Evolutionary conservation across 2,797 vertebrate genomes (phyloP).

Genomic region (Picus viridis): DNA sequence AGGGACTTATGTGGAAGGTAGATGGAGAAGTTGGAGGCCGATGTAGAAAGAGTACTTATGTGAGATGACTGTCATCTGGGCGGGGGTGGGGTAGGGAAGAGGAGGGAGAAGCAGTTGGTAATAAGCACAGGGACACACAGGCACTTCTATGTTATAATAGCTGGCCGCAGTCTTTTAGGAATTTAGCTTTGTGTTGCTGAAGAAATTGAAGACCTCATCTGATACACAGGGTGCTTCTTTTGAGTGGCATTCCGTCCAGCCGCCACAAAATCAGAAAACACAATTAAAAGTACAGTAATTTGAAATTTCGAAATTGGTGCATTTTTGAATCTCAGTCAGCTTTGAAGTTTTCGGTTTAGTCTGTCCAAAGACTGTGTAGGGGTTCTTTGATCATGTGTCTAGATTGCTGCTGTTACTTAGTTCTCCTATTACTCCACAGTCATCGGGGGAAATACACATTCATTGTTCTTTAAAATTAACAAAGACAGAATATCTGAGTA

Average conservation of each 20-base stretch:
- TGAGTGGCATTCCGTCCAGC: not conserved
- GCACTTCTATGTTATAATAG: not conserved
- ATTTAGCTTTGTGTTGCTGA: slow-evolving; percentile 13
- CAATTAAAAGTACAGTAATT: slow-evolving; percentile 27
- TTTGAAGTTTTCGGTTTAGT: slow-evolving; percentile 39
- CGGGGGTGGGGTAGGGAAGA: not conserved
- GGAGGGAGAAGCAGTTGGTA: not conserved
- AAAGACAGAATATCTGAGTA: not conserved
- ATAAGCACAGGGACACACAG: not conserved
- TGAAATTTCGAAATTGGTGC: slow-evolving; percentile 22
- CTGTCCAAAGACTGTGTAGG: not conserved
- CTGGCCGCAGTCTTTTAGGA: not conserved
- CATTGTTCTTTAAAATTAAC: slow-evolving; percentile 42
- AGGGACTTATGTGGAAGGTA: not conserved
- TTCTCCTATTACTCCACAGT: not conserved
- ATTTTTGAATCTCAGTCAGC: not conserved
- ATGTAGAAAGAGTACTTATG: not conserved
- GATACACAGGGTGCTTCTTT: not conserved
- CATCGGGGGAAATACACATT: slow-evolving; percentile 11
- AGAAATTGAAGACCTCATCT: not conserved
- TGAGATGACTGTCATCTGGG: slow-evolving; percentile 38
- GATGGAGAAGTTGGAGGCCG: not conserved
- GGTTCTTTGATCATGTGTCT: slow-evolving; percentile 28
- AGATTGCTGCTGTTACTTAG: slow-evolving; percentile 32
- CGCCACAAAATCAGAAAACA: not conserved